Conservation (phyloP, 1,140 invertebrate species). For the Drosophila ogumai region DNA sequence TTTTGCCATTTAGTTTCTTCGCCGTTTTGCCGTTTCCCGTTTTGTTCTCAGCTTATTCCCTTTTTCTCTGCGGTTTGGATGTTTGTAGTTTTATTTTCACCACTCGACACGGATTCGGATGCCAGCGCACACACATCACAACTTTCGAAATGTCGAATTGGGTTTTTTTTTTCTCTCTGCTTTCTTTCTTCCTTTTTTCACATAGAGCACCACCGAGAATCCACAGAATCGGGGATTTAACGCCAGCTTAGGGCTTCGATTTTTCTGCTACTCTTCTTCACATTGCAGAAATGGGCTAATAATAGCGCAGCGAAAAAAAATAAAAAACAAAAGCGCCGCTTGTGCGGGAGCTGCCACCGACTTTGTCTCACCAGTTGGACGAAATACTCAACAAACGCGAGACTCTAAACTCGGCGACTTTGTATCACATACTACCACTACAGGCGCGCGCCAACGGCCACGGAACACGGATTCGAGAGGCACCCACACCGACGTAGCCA, state of each 20-base stretch:
- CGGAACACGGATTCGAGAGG: slow-evolving; percentile 1
- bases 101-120: slow-evolving; percentile 77
- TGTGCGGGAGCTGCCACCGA: slow-evolving; percentile 58
- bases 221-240: slow-evolving; percentile 17
- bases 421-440: slow-evolving; percentile 75
- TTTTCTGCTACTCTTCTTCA: slow-evolving; percentile 19
- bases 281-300: slow-evolving; percentile 18
- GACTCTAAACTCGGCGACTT: slow-evolving; percentile 68
- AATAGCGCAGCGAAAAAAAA: slow-evolving; percentile 31
- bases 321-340: slow-evolving; percentile 69
- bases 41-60: slow-evolving; percentile 32
- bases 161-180: slow-evolving; percentile 2
- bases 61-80: slow-evolving; percentile 35
- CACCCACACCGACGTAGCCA: slow-evolving; percentile 16
- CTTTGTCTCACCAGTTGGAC: slow-evolving; percentile 78
- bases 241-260: slow-evolving; percentile 7
- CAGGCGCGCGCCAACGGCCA: slow-evolving; percentile 27
- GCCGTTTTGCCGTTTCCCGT: slow-evolving; percentile 31
- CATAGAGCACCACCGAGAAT: slow-evolving; percentile 3
- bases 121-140: slow-evolving; percentile 52
- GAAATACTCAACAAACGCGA: slow-evolving; percentile 75
- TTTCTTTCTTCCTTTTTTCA: slow-evolving; percentile 16
- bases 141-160: slow-evolving; percentile 63
- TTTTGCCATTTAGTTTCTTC: slow-evolving; percentile 30
- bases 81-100: slow-evolving; percentile 76